A percentile compares a stretch with the other conserved stretches of the same genome.
Evolutionary conservation across 2,113 vertebrate genomes (phyloP).

Genomic region (Psettodes erumei): DNA sequence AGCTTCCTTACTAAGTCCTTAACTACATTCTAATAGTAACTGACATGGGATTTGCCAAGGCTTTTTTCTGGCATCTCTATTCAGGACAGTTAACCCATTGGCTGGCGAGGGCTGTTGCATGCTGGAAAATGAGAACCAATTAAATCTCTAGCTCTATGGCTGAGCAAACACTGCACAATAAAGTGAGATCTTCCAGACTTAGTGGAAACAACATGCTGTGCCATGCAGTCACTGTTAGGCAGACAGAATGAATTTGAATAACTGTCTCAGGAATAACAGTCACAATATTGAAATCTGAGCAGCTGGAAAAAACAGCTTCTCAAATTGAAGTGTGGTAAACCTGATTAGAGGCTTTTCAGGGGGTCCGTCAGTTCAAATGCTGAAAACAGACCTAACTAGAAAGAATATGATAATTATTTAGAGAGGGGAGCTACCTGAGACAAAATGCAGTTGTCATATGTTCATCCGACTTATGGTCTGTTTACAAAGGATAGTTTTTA

Average conservation of each 20-base stretch:
- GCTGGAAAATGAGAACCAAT: constrained; percentile 35
- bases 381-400: constrained; percentile 12
- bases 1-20: background rate
- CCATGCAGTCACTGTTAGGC: constrained; percentile 20
- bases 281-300: constrained; percentile 32
- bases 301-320: constrained; percentile 1
- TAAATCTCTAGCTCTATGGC: constrained; percentile 10
- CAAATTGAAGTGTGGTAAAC: constrained; percentile 2
- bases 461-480: constrained; percentile 28
- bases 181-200: constrained; percentile 23
- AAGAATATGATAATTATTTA: constrained; percentile 21
- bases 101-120: background rate
- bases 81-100: constrained; percentile 20
- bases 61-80: constrained; percentile 2
- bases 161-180: constrained; percentile 26
- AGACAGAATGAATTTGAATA: constrained; percentile 51
- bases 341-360: constrained; percentile 14
- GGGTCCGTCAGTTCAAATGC: background rate
- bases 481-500: background rate
- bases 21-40: background rate
- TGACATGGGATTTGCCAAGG: too few relatives aligned
- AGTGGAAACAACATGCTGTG: constrained; percentile 21
- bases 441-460: background rate
- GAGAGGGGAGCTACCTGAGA: background rate
- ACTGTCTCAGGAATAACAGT: constrained; percentile 20